A percentile compares a stretch with the other conserved stretches of the same genome.
These are phyloP conservation scores for Amphipyra tragopoginis DNA, from an alignment of 2,888 invertebrate genomes.

Conservation along the genomic window DNA sequence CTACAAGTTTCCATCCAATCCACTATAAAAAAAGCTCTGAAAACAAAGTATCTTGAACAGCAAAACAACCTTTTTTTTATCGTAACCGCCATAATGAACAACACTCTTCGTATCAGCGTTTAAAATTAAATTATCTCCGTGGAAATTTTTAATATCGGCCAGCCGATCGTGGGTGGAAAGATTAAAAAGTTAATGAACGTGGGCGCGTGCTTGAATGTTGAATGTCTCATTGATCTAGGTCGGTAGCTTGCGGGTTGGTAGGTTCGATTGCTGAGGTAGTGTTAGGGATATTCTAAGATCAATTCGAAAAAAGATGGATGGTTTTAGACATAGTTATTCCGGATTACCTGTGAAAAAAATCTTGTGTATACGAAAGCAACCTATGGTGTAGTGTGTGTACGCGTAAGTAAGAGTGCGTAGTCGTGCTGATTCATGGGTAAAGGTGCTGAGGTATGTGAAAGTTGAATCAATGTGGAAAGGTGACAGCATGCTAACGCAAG, in stretches of 20 bases:
- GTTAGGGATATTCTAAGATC: too few species aligned
- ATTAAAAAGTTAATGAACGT: slow-evolving; percentile 48
- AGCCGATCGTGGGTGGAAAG: slow-evolving; percentile 31
- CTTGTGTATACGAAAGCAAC: too few species aligned
- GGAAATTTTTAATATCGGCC: slow-evolving; percentile 45
- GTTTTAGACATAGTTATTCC: too few species aligned
- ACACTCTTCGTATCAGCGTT: slow-evolving; percentile 20
- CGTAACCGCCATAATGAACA: slow-evolving; percentile 12
- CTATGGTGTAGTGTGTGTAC: too few species aligned
- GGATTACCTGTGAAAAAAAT: too few species aligned
- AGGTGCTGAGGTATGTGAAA: too few species aligned
- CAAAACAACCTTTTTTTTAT: slow-evolving; percentile 1
- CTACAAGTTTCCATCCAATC: background rate
- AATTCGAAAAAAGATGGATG: too few species aligned
- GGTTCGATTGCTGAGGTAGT: background rate
- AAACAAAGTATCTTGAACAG: slow-evolving; percentile 7
- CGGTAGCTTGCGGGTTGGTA: background rate
- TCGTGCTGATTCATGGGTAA: too few species aligned
- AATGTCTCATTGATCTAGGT: slow-evolving; percentile 5
- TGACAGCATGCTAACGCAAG: too few species aligned
- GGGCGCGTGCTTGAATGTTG: slow-evolving; percentile 31
- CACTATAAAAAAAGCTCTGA: slow-evolving; percentile 7
- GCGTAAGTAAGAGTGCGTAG: too few species aligned
- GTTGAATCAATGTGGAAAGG: too few species aligned
- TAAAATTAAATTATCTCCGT: slow-evolving; percentile 39